Base-by-base conservation (phyloP, 2,113 vertebrate genomes). In the Brachyistius frenatus region DNA sequence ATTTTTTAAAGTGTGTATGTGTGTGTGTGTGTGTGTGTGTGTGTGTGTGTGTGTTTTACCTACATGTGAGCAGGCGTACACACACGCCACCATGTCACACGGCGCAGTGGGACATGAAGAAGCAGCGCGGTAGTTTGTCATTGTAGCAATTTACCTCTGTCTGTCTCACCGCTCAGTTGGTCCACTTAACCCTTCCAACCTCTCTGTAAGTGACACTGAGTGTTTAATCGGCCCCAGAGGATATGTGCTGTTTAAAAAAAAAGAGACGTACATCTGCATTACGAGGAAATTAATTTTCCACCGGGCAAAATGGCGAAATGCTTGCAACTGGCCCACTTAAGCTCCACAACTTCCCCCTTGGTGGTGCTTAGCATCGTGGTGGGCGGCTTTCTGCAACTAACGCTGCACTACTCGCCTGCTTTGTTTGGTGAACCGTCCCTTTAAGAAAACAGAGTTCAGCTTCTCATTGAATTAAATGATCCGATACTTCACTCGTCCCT, bases 191-290 rank as follows among this genome's bases (percentile, higher is more conserved):
- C 91, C 50, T 50, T 53, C 73, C 67, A 76, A 87, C 85, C 82
- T 65, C 77, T 58, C 60, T 64, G 63, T 76, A 77, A 90, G 87
- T 83, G 90, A 92, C 91, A 84, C 84, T 70, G 81, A 89, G 84
- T 83, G 75, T 88, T 92, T 92, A 90, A 91, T 86, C 63, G 54
- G 49, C 63, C 88, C 85, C 74, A 32, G 65, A 81, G 88, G 86
- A 87, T 36, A 36, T 62, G 58, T 3, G 5, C 9, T 32, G 46
- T 23, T 57, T n/a, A 66, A 63, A 75, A 83, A 68, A 71, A 69
- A 73, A 16, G 54, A 66, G 30, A 46, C 13, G 39, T 76, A 68
- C 70, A 79, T 79, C 58, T 85, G 73, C 66, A 3, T 73, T 66
- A 78, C 58, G 55, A 56, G 65, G 65, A 64, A 83, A 86, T 79